Base-by-base conservation (phyloP, 2,113 vertebrate genomes). In the Lycaon pictus region DNA sequence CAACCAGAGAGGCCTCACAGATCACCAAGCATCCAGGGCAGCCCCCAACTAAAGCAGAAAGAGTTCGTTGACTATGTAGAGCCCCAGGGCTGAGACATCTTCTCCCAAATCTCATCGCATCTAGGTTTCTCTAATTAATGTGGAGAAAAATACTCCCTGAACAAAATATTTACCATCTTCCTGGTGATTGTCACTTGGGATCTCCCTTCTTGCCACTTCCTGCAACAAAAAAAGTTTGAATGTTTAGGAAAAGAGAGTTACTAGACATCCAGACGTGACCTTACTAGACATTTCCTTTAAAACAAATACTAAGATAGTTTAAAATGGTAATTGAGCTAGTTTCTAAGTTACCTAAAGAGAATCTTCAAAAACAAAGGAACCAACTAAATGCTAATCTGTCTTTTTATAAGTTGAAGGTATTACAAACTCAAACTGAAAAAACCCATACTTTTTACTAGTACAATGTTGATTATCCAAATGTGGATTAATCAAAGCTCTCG, bases 131-230 rank as follows among this genome's bases (percentile, higher is more conserved):
- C 51, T 85, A 37, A 92, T 55, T 83, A 76, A 20, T 37, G 53
- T 88, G 71, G 25, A 63, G 25, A 51, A 63, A 85, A 63, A 93
- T 88, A 81, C 20, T 86, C 67, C 85, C 23, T 55, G 69, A 81
- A n/a, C 55, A 94, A 95, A 97, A 96, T 90, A 98, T 88, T 98
- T 97, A 98, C 98, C 98, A 80, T 97, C 95, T 92, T 98, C 93
- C 87, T 97, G 89, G 69, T 91, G 97, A 90, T 23, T 96, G 55
- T 97, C 95, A 88, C 82, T 96, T 95, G 96, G 80, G 25, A 97
- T 93, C 65, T 97, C 97, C 60, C 90, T 97, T 96, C 93, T 97
- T 93, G 96, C 60, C 77, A 84, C 71, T 94, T 98, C 97, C 62
- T 98, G 96, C 29, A 97, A 72, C 88, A 96, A 95, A 98, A 97